A percentile compares a stretch with the other conserved stretches of the same genome.
Evolutionary conservation across 2,113 vertebrate genomes (phyloP).

Genomic region (Cryptoleucopteryx plumbea): DNA sequence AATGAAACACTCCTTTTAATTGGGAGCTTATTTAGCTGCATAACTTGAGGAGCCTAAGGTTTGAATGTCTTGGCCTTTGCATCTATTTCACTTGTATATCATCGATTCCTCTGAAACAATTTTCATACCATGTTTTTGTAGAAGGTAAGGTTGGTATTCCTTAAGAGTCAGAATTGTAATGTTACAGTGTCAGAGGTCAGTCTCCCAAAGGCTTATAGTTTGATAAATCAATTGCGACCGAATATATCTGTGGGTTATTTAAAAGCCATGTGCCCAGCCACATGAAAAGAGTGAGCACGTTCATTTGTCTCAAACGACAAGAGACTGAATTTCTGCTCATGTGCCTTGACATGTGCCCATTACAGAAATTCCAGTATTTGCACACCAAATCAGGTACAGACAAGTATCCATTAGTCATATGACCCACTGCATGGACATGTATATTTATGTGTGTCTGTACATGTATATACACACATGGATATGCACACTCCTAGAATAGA

Average conservation of each 20-base stretch:
- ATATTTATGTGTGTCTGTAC: background rate
- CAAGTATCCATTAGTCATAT: background rate
- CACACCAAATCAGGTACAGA: background rate
- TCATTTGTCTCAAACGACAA: background rate
- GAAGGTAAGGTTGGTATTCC: background rate
- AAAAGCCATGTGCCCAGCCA: background rate
- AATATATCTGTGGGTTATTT: background rate
- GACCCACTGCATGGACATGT: background rate
- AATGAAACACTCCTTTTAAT: background rate
- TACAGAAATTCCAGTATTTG: background rate
- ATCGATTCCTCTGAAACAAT: background rate
- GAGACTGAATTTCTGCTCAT: background rate
- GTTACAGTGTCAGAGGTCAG: background rate
- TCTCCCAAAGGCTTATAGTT: background rate
- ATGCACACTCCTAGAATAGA: background rate
- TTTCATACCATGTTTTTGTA: background rate
- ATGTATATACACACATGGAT: background rate
- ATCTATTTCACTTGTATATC: background rate
- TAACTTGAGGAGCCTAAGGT: background rate
- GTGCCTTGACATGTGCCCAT: background rate
- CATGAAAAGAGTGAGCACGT: background rate
- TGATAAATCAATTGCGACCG: background rate
- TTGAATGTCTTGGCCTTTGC: background rate
- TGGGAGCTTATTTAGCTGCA: background rate
- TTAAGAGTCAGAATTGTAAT: background rate